Base-by-base conservation (phyloP, 1,140 invertebrate genomes). In the Diachasma alloeum region DNA sequence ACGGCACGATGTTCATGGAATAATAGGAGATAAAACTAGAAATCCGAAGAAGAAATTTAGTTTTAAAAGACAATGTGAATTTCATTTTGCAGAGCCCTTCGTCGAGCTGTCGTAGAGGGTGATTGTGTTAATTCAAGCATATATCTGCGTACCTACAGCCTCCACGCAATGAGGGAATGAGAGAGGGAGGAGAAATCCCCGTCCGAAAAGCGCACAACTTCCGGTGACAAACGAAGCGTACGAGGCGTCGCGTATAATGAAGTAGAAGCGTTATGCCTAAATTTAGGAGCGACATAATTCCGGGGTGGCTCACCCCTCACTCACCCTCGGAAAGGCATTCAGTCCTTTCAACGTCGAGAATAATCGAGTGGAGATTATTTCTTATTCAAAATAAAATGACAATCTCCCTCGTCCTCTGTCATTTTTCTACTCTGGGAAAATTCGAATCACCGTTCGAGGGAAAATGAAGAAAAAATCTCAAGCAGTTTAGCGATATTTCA, bases 181-280 rank as follows among this genome's bases (percentile, higher is more conserved):
- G 24, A 22, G 24, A 24, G 59, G 0, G n/a, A n/a, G n/a, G n/a
- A n/a, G 24, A 63, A 63, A 63, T 63, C 24, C 59, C 59, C 59
- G 59, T 63, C 24, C 59, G 24, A 63, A 63, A 63, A 63, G 19
- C 59, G 13, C 48, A 15, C 59, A 63, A 88, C 88, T 88, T 88
- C 86, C 87, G 86, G 84, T 78, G 85, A 84, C 87, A 88, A 89
- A 89, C 88, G 88, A 89, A 89, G 87, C 88, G 88, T 89, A 78
- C 83, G 83, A 87, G 66, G 84, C 85, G 83, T 88, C 87, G 86
- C 84, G 87, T 87, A 90, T 90, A 90, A 90, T 89, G 87, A 90
- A 89, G 87, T 87, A 26, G 68, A 72, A 76, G 84, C 84, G 83
- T 85, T 83, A 87, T 85, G 74, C 63, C 75, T 74, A 79, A 81